Percentiles rank a stretch among this genome's conserved stretches.
These are phyloP conservation scores for Acinonyx jubatus DNA, from an alignment of 2,113 vertebrate species.

Conservation along the genomic window DNA sequence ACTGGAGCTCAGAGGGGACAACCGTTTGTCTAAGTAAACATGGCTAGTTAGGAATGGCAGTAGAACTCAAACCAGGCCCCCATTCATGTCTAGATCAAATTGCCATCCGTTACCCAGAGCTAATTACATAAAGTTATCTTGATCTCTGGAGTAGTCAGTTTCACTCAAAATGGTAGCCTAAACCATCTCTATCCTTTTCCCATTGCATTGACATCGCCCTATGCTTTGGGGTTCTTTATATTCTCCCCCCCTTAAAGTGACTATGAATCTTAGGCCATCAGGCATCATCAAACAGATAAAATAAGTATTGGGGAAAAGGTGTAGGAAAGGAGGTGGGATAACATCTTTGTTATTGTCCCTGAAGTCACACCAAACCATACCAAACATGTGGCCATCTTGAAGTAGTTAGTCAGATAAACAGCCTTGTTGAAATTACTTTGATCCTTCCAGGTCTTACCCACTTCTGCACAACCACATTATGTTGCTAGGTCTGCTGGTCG, in stretches of 20 bases:
- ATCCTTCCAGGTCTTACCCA: neutral
- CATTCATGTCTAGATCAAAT: neutral
- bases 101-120: neutral
- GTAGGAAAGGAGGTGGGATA: neutral
- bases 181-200: neutral
- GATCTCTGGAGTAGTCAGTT: neutral
- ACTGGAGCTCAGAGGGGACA: neutral
- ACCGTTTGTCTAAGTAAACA: neutral
- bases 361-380: neutral
- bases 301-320: neutral
- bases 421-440: neutral
- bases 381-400: neutral
- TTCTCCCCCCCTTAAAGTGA: neutral
- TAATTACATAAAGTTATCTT: neutral
- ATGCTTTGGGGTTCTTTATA: neutral
- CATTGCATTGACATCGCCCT: neutral
- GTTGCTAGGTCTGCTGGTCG: neutral
- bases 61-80: neutral
- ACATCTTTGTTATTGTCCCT: neutral
- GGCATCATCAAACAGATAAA: neutral
- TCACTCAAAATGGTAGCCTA: neutral
- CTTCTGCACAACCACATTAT: neutral
- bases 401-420: neutral
- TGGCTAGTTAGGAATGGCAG: neutral
- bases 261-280: neutral